phyloP scores from a whole-genome alignment of 1,140 invertebrate species.

The Pogonus chalceus region DNA sequence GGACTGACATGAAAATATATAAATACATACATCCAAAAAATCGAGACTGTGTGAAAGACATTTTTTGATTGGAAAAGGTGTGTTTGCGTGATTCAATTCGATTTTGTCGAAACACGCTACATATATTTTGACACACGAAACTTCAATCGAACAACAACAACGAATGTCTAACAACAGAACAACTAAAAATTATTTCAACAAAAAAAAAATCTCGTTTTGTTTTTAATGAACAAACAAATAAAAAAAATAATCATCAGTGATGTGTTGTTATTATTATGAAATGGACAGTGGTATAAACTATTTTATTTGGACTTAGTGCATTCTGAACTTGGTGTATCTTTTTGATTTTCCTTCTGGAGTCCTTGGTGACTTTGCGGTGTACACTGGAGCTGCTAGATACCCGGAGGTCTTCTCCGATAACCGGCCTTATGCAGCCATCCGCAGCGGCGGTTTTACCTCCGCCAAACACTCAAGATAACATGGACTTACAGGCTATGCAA shows the following conservation, averaged over 20 bases:
- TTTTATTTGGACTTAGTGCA: too few species aligned
- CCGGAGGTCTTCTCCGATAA: background rate
- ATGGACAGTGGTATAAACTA: too few species aligned
- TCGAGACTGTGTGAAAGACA: conserved; percentile 16
- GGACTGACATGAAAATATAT: background rate
- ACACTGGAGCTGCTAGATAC: background rate
- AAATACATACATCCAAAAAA: conserved; percentile 8
- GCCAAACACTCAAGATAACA: conserved; percentile 53
- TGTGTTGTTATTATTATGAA: too few species aligned
- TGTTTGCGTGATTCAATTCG: conserved; percentile 15
- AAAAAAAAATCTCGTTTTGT: too few species aligned
- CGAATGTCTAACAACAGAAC: too few species aligned
- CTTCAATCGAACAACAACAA: too few species aligned
- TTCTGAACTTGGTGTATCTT: background rate
- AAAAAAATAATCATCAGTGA: too few species aligned
- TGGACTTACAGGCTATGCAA: conserved; percentile 78
- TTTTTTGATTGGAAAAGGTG: conserved; percentile 13
- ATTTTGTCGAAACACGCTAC: conserved; percentile 15
- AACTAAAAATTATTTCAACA: too few species aligned
- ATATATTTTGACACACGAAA: background rate
- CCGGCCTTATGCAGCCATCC: conserved; percentile 58
- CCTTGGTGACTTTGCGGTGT: background rate
- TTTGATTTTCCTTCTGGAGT: background rate
- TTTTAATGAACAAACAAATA: too few species aligned
- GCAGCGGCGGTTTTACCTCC: conserved; percentile 40